Evolutionary conservation across 1,140 invertebrate genomes (phyloP).

Genomic region (Dendroctonus valens): DNA sequence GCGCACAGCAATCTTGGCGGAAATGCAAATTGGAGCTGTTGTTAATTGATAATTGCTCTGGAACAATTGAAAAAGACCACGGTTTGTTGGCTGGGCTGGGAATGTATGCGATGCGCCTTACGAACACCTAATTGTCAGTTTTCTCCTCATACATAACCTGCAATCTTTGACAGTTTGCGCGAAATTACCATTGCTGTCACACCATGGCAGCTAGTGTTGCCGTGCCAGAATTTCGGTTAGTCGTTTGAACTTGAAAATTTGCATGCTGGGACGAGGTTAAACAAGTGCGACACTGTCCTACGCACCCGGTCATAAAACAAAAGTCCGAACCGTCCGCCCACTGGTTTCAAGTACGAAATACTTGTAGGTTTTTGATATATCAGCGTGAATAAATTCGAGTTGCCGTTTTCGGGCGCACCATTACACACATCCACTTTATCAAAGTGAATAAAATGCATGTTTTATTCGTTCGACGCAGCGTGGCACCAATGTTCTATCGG

Average conservation of each 20-base stretch:
- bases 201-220: too few relatives aligned
- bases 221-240: too few relatives aligned
- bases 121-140: too few relatives aligned
- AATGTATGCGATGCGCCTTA: too few relatives aligned
- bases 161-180: too few relatives aligned
- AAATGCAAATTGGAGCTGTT: too few relatives aligned
- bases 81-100: too few relatives aligned
- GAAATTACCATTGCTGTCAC: neutral
- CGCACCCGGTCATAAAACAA: conserved; percentile 10
- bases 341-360: conserved; percentile 15
- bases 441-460: conserved; percentile 4
- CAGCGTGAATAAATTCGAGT: conserved; percentile 12
- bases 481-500: conserved; percentile 3
- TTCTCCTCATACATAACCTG: too few relatives aligned
- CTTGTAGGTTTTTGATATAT: conserved; percentile 25
- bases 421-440: conserved; percentile 16
- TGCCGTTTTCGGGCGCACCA: conserved; percentile 14
- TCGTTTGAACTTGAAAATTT: neutral
- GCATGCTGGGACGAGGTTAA: neutral
- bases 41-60: neutral
- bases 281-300: conserved; percentile 1
- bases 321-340: conserved; percentile 9
- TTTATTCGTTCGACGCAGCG: conserved; percentile 2
- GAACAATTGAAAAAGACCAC: neutral
- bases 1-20: too few relatives aligned